phyloP scores from a whole-genome alignment of 2,888 invertebrate species.

The Eupithecia inturbata region DNA sequence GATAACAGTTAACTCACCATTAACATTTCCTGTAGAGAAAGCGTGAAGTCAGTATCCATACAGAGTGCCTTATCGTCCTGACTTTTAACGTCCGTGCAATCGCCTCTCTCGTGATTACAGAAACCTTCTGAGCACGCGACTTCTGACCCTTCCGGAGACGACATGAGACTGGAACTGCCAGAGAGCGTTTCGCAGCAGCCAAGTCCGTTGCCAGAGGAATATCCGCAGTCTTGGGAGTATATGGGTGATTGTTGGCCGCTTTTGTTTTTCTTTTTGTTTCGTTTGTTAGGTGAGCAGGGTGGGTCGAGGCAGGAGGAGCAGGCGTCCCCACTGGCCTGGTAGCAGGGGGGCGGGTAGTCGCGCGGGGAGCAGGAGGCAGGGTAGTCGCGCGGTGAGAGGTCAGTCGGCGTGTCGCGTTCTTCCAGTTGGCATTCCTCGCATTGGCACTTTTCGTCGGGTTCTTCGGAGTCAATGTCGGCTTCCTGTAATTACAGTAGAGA shows the following conservation, averaged over 20 bases:
- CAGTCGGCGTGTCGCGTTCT: conserved; percentile 75
- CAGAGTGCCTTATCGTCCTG: conserved; percentile 67
- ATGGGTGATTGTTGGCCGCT: conserved; percentile 86
- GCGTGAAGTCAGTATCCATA: conserved; percentile 82
- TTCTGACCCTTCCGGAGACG: conserved; percentile 95
- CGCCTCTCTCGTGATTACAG: conserved; percentile 89
- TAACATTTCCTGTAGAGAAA: conserved; percentile 90
- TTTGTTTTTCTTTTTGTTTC: conserved; percentile 56
- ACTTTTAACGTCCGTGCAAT: conserved; percentile 73
- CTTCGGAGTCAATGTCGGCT: conserved; percentile 69
- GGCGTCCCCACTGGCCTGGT: conserved; percentile 58
- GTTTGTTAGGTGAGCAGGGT: conserved; percentile 71
- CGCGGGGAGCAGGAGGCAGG: conserved; percentile 58
- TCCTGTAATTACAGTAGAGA: conserved; percentile 55
- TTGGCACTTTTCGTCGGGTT: conserved; percentile 79
- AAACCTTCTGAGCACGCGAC: conserved; percentile 95
- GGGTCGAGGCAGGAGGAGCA: conserved; percentile 79
- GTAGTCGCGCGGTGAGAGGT: conserved; percentile 69
- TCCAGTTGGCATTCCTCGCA: conserved; percentile 78
- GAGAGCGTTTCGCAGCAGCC: conserved; percentile 87
- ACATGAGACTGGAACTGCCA: conserved; percentile 90
- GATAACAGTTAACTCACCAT: conserved; percentile 83
- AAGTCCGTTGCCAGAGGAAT: conserved; percentile 93
- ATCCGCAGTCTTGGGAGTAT: conserved; percentile 93
- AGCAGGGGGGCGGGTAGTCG: conserved; percentile 73